These are phyloP conservation scores for Drosophila quinaria DNA, from an alignment of 2,888 invertebrate genomes.

Conservation along the genomic window DNA sequence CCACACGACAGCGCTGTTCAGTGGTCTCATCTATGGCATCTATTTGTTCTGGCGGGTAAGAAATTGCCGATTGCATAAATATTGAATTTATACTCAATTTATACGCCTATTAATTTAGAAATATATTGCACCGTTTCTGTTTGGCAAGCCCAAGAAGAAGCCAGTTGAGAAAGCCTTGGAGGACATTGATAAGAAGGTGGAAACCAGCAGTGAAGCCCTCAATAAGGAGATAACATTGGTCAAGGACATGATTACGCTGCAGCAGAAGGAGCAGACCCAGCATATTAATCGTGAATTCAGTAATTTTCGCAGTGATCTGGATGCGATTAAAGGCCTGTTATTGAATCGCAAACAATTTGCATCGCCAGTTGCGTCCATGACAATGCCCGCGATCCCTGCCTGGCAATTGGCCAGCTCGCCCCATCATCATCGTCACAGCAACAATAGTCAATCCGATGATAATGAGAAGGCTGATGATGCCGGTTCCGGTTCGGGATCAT, in stretches of 20 bases:
- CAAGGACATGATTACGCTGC: conserved; percentile 88
- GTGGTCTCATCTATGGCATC: conserved; percentile 91
- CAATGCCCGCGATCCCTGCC: conserved; percentile 90
- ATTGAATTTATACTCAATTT: background rate
- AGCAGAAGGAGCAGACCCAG: conserved; percentile 83
- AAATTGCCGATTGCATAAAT: background rate
- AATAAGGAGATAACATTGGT: conserved; percentile 89
- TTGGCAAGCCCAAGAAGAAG: conserved; percentile 89
- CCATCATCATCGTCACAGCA: conserved; percentile 82
- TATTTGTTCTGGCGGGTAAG: conserved; percentile 93
- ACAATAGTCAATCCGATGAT: conserved; percentile 83
- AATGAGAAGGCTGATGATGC: conserved; percentile 87
- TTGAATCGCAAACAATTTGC: conserved; percentile 93
- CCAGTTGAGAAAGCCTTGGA: conserved; percentile 89
- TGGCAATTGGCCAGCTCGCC: conserved; percentile 89
- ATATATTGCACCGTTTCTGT: conserved; percentile 89
- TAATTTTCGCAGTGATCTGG: conserved; percentile 89
- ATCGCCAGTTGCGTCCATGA: conserved; percentile 88
- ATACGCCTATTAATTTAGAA: conserved; percentile 86
- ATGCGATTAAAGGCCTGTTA: conserved; percentile 91
- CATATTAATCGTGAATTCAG: conserved; percentile 88
- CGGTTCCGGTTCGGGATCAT: conserved; percentile 89
- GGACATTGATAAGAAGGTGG: conserved; percentile 90
- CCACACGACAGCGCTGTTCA: conserved; percentile 90
- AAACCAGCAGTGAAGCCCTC: conserved; percentile 87